Conservation (phyloP, 2,797 vertebrate species). For the Gallinago solitaria region DNA sequence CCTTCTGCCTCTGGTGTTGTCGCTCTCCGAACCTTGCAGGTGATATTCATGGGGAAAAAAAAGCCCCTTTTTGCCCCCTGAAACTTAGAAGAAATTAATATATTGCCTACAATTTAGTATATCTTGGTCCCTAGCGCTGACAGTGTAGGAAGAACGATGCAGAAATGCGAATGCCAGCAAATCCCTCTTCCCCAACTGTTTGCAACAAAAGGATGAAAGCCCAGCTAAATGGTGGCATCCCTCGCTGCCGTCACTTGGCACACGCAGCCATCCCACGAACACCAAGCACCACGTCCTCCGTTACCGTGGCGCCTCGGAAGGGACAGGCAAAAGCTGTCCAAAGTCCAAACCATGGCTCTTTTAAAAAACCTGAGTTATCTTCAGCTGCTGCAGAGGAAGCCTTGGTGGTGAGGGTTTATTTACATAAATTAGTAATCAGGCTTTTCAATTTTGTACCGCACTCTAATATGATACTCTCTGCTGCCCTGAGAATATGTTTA, state of each 20-base stretch:
- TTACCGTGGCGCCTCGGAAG: not conserved
- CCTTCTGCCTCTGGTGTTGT: not conserved
- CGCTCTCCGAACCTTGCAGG: not conserved
- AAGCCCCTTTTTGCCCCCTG: rapidly evolving
- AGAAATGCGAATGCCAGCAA: not conserved
- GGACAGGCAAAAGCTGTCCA: not conserved
- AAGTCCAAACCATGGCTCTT: not conserved
- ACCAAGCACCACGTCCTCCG: rapidly evolving
- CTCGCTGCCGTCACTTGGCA: rapidly evolving
- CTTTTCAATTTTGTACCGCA: not conserved
- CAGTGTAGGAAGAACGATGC: rapidly evolving
- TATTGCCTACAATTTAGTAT: not conserved
- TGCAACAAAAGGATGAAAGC: not conserved
- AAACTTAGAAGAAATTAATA: not conserved
- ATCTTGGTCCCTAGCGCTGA: not conserved
- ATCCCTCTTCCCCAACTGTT: not conserved
- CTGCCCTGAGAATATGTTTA: not conserved
- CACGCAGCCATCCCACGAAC: rapidly evolving
- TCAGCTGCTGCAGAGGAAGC: not conserved
- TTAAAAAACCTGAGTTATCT: not conserved
- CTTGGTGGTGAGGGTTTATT: not conserved
- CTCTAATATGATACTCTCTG: not conserved
- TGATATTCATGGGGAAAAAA: not conserved
- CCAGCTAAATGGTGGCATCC: rapidly evolving
- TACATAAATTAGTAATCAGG: not conserved